These are phyloP conservation scores for Chrysomela aeneicollis DNA, from an alignment of 2,888 invertebrate genomes.

Conservation along the genomic window DNA sequence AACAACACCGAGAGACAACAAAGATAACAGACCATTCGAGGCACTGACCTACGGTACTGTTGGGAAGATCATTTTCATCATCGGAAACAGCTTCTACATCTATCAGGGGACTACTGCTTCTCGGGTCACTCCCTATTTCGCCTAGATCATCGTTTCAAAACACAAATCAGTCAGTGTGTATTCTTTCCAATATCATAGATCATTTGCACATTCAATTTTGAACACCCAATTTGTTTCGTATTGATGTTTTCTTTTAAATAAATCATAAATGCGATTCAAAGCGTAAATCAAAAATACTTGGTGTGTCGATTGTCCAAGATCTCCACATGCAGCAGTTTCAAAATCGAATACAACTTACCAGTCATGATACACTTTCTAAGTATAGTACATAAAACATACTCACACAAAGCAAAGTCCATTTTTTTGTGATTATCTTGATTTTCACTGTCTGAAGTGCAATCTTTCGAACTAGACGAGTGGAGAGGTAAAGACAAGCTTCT, in stretches of 20 bases:
- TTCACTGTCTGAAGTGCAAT: constrained; percentile 63
- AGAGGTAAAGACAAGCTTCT: constrained; percentile 75
- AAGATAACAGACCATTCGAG: constrained; percentile 45
- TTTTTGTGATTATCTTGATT: constrained; percentile 65
- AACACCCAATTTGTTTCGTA: no score
- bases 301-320: constrained; percentile 28
- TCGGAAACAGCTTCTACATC: constrained; percentile 73
- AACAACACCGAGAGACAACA: constrained; percentile 61
- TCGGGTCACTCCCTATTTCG: constrained; percentile 70
- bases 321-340: constrained; percentile 39
- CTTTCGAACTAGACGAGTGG: constrained; percentile 62
- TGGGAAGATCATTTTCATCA: constrained; percentile 63
- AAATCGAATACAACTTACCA: constrained; percentile 42
- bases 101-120: constrained; percentile 71
- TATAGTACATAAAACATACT: constrained; percentile 59
- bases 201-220: constrained; percentile 1
- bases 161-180: constrained; percentile 44
- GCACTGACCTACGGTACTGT: constrained; percentile 70
- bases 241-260: constrained; percentile 8
- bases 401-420: constrained; percentile 88
- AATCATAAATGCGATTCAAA: constrained; percentile 38
- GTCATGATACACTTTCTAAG: constrained; percentile 32
- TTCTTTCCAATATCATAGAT: constrained; percentile 6
- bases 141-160: constrained; percentile 59
- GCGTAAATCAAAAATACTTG: constrained; percentile 43